Evolutionary conservation across 2,888 invertebrate genomes (phyloP).

Genomic region (Deroplatys truncata): DNA sequence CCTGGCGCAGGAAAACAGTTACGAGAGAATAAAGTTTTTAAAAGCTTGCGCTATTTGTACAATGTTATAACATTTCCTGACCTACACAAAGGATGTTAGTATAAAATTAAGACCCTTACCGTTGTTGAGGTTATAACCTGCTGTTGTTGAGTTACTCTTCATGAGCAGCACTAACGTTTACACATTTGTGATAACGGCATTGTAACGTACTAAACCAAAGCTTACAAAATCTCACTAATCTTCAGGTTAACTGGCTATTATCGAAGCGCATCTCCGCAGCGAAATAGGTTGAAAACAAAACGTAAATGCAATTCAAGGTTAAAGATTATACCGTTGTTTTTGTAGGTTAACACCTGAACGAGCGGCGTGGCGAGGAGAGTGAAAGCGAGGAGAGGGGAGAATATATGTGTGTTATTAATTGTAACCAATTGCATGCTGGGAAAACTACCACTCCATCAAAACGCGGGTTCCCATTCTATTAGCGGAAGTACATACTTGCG

Average conservation of each 20-base stretch:
- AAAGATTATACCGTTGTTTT: neutral
- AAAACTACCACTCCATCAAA: neutral
- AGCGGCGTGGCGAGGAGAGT: neutral
- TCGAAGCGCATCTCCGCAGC: neutral
- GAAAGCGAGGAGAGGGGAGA: neutral
- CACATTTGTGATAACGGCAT: neutral
- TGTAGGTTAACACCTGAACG: neutral
- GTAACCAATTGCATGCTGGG: neutral
- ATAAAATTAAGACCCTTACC: neutral
- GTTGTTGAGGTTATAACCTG: neutral
- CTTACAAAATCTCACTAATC: neutral
- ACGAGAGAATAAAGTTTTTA: too few relatives aligned
- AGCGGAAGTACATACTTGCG: neutral
- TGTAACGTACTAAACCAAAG: neutral
- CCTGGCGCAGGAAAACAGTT: too few relatives aligned
- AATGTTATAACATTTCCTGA: too few relatives aligned
- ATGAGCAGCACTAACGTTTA: neutral
- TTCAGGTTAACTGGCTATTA: too few relatives aligned
- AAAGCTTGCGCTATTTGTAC: too few relatives aligned
- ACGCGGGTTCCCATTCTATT: neutral
- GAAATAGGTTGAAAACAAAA: neutral
- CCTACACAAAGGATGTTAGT: too few relatives aligned
- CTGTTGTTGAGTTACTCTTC: neutral
- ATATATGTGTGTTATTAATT: too few relatives aligned
- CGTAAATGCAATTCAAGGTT: neutral